Evolutionary conservation across 2,113 vertebrate species (phyloP).

Genomic region (Pelvicachromis taeniatus): DNA sequence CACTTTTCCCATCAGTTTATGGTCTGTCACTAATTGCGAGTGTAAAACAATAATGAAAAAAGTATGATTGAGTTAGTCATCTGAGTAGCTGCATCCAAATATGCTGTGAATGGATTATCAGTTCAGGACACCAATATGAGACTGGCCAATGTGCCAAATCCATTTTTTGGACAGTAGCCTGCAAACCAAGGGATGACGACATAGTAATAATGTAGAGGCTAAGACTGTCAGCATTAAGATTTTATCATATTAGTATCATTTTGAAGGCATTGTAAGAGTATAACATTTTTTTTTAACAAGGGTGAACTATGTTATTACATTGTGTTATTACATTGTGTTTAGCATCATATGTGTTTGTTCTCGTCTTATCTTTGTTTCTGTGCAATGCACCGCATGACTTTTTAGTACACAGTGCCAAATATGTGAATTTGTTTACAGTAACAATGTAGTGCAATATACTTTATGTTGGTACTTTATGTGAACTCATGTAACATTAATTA

Average conservation of each 20-base stretch:
- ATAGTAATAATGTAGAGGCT: not conserved
- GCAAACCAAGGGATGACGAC: not conserved
- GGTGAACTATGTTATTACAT: not conserved
- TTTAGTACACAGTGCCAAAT: not conserved
- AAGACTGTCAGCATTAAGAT: not conserved
- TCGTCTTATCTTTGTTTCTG: not conserved
- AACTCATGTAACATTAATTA: not conserved
- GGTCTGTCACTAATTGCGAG: not conserved
- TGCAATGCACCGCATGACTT: not conserved
- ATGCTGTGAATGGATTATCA: not conserved
- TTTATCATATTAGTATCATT: not conserved
- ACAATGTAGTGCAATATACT: not conserved
- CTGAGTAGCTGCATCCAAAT: not conserved
- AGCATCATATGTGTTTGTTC: not conserved
- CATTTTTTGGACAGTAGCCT: not conserved
- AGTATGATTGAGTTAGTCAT: not conserved
- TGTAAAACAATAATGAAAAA: not conserved
- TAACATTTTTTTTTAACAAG: not conserved
- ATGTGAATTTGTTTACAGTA: conserved; percentile 27
- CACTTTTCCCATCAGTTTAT: not conserved
- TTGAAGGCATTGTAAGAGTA: not conserved
- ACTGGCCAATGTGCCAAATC: not conserved
- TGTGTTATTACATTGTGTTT: not conserved
- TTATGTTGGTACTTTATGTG: not conserved
- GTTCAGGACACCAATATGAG: not conserved